Conservation (phyloP, 1,140 invertebrate genomes). For the Fopius arisanus region DNA sequence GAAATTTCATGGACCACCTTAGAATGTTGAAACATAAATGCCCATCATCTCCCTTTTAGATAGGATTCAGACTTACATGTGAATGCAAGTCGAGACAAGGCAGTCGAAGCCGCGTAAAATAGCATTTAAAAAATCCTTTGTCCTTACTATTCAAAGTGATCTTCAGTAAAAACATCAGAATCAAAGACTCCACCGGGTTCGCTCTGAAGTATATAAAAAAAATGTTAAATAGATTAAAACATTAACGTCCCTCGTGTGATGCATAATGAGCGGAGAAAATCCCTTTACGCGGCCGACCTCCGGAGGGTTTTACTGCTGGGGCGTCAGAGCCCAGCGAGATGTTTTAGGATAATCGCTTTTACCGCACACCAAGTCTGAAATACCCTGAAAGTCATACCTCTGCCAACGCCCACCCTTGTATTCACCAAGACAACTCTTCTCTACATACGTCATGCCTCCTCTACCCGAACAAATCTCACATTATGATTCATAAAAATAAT, state of each 20-base stretch:
- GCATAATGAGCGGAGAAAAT: neutral
- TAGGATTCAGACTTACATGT: too few relatives aligned
- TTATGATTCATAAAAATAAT: neutral
- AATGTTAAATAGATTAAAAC: constrained; percentile 28
- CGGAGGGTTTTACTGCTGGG: neutral
- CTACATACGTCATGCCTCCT: too few relatives aligned
- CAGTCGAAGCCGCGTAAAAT: too few relatives aligned
- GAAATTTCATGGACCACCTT: too few relatives aligned
- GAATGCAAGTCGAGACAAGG: too few relatives aligned
- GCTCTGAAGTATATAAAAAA: constrained; percentile 41
- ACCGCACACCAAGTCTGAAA: neutral
- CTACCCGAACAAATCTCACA: neutral
- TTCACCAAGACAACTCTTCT: too few relatives aligned
- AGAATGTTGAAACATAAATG: too few relatives aligned
- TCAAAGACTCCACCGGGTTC: too few relatives aligned
- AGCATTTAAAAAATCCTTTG: too few relatives aligned
- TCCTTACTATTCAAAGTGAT: too few relatives aligned
- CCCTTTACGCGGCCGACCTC: neutral
- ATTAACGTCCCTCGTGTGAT: constrained; percentile 14
- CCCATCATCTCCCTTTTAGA: too few relatives aligned
- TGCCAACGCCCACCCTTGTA: neutral
- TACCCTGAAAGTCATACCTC: neutral
- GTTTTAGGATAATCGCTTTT: constrained; percentile 1
- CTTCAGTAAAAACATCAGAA: too few relatives aligned
- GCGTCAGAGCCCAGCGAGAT: neutral